phyloP scores from a whole-genome alignment of 2,797 vertebrate genomes.

The Hemibagrus guttatus region DNA sequence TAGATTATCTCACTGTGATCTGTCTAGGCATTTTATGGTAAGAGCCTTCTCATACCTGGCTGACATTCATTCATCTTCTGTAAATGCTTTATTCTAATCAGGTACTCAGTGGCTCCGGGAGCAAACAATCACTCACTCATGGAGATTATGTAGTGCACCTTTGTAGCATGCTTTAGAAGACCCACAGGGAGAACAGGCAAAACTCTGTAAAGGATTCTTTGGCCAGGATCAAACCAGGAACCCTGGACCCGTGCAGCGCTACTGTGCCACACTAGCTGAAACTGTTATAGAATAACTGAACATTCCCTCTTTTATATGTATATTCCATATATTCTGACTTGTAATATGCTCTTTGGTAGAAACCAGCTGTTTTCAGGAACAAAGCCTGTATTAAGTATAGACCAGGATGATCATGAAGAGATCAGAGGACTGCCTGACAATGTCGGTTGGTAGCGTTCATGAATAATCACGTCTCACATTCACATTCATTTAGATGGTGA shows the following conservation, averaged over 20 bases:
- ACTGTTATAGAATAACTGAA: background rate
- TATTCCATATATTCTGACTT: background rate
- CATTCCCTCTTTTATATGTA: background rate
- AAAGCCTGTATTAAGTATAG: constrained; percentile 48
- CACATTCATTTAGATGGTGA: background rate
- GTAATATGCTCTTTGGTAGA: constrained; percentile 42
- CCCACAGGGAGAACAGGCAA: background rate
- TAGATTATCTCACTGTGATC: background rate
- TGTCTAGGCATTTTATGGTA: no score
- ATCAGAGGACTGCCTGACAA: constrained; percentile 78
- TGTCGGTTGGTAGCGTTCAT: constrained; percentile 71
- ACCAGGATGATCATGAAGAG: constrained; percentile 64
- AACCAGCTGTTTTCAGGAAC: constrained; percentile 48
- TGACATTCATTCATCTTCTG: background rate
- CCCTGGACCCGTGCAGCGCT: background rate
- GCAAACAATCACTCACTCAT: background rate
- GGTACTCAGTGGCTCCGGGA: background rate
- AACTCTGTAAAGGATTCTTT: background rate
- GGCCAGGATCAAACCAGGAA: background rate
- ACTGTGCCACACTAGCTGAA: background rate
- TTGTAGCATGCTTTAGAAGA: background rate
- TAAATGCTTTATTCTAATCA: background rate
- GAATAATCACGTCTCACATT: background rate
- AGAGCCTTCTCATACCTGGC: background rate
- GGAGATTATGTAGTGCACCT: background rate